Conservation (phyloP, 2,113 vertebrate species). For the Apteryx mantelli region DNA sequence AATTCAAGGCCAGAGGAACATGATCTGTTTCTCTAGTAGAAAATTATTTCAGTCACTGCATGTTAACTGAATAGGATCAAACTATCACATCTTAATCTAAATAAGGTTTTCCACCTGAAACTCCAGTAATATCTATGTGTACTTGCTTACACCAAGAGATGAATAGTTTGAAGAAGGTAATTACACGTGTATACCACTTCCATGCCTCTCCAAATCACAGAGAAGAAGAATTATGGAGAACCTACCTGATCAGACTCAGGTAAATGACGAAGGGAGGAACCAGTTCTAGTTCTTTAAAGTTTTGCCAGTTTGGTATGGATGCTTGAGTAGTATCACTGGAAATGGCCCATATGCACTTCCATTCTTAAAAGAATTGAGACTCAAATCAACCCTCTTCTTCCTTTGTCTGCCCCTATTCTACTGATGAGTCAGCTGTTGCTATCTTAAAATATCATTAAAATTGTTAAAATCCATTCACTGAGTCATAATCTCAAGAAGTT, state of each 20-base stretch:
- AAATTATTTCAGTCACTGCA: fast-evolving
- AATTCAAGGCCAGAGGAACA: not conserved
- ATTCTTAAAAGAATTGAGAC: not conserved
- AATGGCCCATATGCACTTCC: not conserved
- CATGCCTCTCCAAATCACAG: not conserved
- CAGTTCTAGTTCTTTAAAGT: not conserved
- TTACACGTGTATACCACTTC: not conserved
- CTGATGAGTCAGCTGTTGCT: not conserved
- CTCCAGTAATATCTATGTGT: not conserved
- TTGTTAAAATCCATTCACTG: not conserved
- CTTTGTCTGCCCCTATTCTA: not conserved
- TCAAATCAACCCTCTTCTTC: not conserved
- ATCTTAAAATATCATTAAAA: not conserved
- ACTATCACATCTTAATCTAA: not conserved
- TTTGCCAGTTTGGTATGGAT: not conserved
- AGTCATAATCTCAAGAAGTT: not conserved
- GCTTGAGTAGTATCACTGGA: not conserved
- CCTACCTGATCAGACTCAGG: not conserved
- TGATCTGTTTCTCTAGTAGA: not conserved
- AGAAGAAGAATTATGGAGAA: not conserved
- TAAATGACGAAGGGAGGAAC: not conserved
- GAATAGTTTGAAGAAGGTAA: not conserved
- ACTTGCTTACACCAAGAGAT: not conserved
- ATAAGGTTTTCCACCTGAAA: not conserved
- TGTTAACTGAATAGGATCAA: not conserved